These are phyloP conservation scores for Pseudonaja textilis DNA, from an alignment of 2,113 vertebrate genomes.

Conservation along the genomic window DNA sequence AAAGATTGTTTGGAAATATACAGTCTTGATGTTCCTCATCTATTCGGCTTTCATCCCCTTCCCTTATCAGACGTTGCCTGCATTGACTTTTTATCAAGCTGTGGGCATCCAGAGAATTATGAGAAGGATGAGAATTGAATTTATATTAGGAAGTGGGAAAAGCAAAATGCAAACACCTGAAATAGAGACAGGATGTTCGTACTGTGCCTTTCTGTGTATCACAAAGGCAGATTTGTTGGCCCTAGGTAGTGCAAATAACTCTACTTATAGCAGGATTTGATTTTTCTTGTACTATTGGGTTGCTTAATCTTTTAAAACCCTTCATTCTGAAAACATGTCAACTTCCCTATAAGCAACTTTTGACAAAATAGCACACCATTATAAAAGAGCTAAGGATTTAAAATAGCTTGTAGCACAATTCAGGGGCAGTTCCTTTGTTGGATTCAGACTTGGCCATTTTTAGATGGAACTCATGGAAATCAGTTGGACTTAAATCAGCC, in stretches of 20 bases:
- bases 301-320: conserved; percentile 11
- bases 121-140: conserved; percentile 14
- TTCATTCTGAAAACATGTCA: neutral
- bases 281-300: neutral
- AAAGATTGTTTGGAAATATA: neutral
- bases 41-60: conserved; percentile 13
- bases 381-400: neutral
- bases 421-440: neutral
- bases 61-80: neutral
- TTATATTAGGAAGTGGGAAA: neutral
- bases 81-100: neutral
- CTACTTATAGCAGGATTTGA: neutral
- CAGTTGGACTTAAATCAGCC: neutral
- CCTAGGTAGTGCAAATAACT: neutral
- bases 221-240: conserved; percentile 2
- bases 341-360: neutral
- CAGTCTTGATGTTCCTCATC: neutral
- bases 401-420: neutral
- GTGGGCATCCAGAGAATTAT: conserved; percentile 2
- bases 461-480: neutral
- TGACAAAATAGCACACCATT: neutral
- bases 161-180: conserved; percentile 1
- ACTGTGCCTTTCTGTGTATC: neutral
- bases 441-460: neutral
- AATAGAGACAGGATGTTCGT: neutral